Evolutionary conservation across 2,113 vertebrate species (phyloP), one percentile per base, ranked within the genome.

Genomic region (Leptobrachium ailaonicum): DNA sequence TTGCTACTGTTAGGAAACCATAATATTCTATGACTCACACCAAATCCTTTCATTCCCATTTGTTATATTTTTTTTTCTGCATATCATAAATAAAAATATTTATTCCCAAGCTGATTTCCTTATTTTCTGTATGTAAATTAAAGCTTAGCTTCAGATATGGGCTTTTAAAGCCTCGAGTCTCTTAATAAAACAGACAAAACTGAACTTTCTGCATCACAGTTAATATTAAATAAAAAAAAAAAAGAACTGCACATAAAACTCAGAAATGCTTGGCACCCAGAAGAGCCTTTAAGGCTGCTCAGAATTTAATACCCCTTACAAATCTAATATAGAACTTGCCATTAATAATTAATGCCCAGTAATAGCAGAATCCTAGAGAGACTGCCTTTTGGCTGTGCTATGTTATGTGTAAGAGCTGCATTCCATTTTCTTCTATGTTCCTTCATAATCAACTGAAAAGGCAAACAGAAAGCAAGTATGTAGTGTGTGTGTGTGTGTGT

Each of bases 291-390:
- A 79, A 66, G 77, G 69, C 77, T 73, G 70, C 63, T 53, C 78
- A 58, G 64, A 80, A 74, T 80, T 80, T 80, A 80, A 74, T 80
- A 80, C 78, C 71, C 77, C 64, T 80, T 74, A 80, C 78, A 80
- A 80, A 80, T 80, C 50, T 80, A 74, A 87, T 86, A 83, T 77
- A 83, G 85, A 80, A 85, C 83, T 84, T 77, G 66, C 70, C 80
- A 77, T 87, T 86, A 89, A 87, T 90, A 83, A 90, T 90, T 89
- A 86, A 87, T 87, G 76, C 14, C 68, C 75, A 84, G 82, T 88
- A 89, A 88, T 84, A 83, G 87, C 82, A 73, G 82, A 86, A 84
- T 82, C 83, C 81, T 76, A 69, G 58, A 83, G 85, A 89, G 82
- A 84, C 77, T 85, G 83, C 60, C 77, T 80, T 47, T 80, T 80